Conservation (phyloP, 1,140 invertebrate genomes). For the Centruroides vittatus region DNA sequence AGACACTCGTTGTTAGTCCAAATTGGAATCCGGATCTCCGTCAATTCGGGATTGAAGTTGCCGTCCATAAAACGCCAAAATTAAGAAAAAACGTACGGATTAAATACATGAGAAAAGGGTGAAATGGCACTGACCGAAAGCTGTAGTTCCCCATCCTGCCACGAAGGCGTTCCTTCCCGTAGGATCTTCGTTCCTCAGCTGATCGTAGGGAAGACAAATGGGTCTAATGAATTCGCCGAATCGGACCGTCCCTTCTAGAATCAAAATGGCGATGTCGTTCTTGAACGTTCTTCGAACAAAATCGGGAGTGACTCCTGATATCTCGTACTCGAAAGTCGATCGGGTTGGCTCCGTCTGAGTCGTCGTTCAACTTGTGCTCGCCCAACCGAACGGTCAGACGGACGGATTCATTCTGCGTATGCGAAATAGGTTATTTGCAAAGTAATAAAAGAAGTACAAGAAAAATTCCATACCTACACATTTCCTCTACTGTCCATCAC, state of each 20-base stretch:
- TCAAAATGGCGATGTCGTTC: conserved; percentile 25
- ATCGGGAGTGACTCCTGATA: background rate
- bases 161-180: conserved; percentile 42
- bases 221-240: conserved; percentile 20
- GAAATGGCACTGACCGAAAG: conserved; percentile 9
- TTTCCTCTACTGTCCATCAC: conserved; percentile 38
- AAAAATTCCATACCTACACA: background rate
- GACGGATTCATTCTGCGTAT: conserved; percentile 2
- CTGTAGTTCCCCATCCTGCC: conserved; percentile 51
- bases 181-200: conserved; percentile 29
- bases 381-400: conserved; percentile 44
- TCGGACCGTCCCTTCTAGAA: conserved; percentile 17
- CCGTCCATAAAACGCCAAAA: too few species aligned
- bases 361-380: conserved; percentile 46
- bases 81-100: too few species aligned
- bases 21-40: conserved; percentile 11
- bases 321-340: background rate
- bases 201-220: conserved; percentile 21
- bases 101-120: too few species aligned
- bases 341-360: background rate
- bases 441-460: background rate
- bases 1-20: conserved; percentile 7
- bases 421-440: too few species aligned
- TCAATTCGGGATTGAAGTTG: background rate
- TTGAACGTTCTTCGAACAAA: conserved; percentile 22